Evolutionary conservation across 1,140 invertebrate species (phyloP), one percentile per base, ranked within the genome.

Genomic region (Spodoptera frugiperda): DNA sequence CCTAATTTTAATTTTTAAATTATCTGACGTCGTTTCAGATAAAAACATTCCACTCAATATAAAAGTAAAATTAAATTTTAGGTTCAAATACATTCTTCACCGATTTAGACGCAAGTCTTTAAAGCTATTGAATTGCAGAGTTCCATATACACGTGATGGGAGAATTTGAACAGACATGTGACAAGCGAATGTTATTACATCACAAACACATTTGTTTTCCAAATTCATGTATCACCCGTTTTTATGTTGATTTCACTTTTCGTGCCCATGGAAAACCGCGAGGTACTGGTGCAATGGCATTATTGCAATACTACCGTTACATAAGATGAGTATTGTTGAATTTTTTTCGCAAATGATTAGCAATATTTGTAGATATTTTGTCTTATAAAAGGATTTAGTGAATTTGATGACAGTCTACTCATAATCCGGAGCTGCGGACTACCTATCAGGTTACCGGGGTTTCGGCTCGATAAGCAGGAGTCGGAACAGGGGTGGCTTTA

Each of bases 241-340:
- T n/a, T 79, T 86, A 82, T 84, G 81, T 84, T 85, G 68, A 88
- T 89, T 88, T 89, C 82, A 86, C 84, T 87, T 85, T 87, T 88
- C 51, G 71, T 70, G 76, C 51, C 48, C 39, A 15, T 72, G 72
- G 44, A 73, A 73, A 68, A 4, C n/a, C 39, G 15, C 39, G 49
- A 61, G n/a, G 55, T 44, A 44, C 17, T 73, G 17, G 49, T 73
- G 53, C n/a, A n/a, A n/a, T n/a, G n/a, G n/a, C 71, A n/a, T 21
- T 55, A 73, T 39, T 21, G 3, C 12, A 33, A 2, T 15, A 61
- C 9, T 15, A 30, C 14, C 4, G 55, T 61, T 65, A 65, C 14
- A 21, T 65, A 46, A 1, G 11, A 21, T 46, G 46, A 3, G 25
- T 5, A 30, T 30, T 30, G n/a, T n/a, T n/a, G n/a, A n/a, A n/a